Base-by-base conservation (phyloP, 2,797 vertebrate genomes). In the Centroberyx gerrardi region DNA sequence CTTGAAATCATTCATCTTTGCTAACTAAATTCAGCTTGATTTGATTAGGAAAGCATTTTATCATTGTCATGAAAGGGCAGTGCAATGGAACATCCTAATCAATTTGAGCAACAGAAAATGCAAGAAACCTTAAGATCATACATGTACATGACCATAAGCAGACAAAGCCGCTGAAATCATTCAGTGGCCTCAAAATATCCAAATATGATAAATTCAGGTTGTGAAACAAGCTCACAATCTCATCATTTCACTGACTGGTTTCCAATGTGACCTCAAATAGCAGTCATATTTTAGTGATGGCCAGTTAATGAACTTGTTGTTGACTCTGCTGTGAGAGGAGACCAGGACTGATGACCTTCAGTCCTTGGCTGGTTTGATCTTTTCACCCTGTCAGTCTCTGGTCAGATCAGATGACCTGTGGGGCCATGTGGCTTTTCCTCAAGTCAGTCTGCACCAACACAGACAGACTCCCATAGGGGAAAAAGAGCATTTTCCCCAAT, bases 371-470 rank as follows among this genome's bases (percentile, higher is more conserved):
- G 49, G 52, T 58, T 78, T 64, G 28, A 68, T 54, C 18, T 58
- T 48, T 33, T 42, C 22, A 51, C 31, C 53, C 56, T 46, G 61
- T 73, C 67, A 60, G 31, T 38, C n/a, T 65, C 49, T 42, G 72
- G 61, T 65, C 51, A 68, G 4, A 60, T 51, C 59, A 62, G 38
- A 49, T 52, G 74, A 80, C 66, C 66, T 14, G 10, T 59, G 6
- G 55, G 17, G 1, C 2, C 13, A 48, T 48, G 46, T n/a, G 3
- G 6, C 6, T 51, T 48, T 8, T 51, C 6, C 17, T 51, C 4
- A 9, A 18, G 15, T 18, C 1, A 18, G 62, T 18, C 49, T 62
- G 44, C 29, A 38, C 66, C 52, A 46, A 52, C 40, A 40, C 7
- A 22, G 44, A 33, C 52, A 49, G 44, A 60, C n/a, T 28, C 38